Conservation (phyloP, 2,888 invertebrate species). For the Trissolcus japonicus region DNA sequence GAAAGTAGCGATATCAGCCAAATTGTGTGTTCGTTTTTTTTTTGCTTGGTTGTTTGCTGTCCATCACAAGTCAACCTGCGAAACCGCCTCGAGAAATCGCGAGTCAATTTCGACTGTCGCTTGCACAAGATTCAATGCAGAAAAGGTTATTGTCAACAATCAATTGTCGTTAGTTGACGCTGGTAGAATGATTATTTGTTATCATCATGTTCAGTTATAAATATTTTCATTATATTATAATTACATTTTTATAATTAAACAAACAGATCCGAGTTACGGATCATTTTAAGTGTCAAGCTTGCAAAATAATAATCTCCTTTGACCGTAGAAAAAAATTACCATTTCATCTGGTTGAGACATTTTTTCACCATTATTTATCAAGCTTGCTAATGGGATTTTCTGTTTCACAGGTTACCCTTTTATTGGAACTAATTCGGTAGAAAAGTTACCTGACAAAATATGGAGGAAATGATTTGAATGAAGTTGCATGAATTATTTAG, state of each 20-base stretch:
- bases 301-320: too few relatives aligned
- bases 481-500: too few relatives aligned
- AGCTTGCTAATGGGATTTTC: too few relatives aligned
- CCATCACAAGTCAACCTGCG: background rate
- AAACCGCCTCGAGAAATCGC: background rate
- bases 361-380: too few relatives aligned
- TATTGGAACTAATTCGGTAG: too few relatives aligned
- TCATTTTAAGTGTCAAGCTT: too few relatives aligned
- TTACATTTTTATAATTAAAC: background rate
- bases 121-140: background rate
- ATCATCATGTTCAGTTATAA: constrained; percentile 1
- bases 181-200: constrained; percentile 5
- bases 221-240: constrained; percentile 9
- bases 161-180: constrained; percentile 16
- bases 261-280: too few relatives aligned
- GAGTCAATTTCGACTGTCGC: background rate
- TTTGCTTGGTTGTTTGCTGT: background rate
- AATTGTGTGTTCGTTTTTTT: background rate
- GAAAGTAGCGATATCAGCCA: constrained; percentile 16
- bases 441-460: too few relatives aligned
- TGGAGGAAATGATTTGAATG: too few relatives aligned
- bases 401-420: too few relatives aligned
- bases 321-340: too few relatives aligned
- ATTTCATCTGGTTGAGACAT: too few relatives aligned
- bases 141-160: background rate